Evolutionary conservation across 2,113 vertebrate species (phyloP).

Genomic region (Melanostigma gelatinosum): DNA sequence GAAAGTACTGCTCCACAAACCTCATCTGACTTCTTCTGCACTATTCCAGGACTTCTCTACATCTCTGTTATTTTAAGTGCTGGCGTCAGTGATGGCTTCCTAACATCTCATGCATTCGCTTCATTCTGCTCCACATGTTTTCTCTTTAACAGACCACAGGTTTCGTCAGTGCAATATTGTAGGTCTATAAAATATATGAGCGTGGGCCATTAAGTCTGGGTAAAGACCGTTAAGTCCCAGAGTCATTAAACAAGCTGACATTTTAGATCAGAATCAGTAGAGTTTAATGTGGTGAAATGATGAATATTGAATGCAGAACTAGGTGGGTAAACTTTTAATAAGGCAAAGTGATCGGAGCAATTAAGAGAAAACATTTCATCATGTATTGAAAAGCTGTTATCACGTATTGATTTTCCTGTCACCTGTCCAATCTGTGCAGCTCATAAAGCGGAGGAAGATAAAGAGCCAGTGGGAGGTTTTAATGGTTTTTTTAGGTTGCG

Average conservation of each 20-base stretch:
- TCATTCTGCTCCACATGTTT: conserved; percentile 23
- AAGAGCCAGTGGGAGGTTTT: conserved; percentile 36
- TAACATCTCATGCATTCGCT: conserved; percentile 6
- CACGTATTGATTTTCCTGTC: conserved; percentile 51
- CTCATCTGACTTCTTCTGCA: conserved; percentile 1
- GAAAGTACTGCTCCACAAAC: background rate
- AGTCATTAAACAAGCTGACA: conserved; percentile 62
- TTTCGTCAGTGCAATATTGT: conserved; percentile 39
- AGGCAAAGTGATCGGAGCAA: conserved; percentile 31
- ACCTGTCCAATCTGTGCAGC: conserved; percentile 17
- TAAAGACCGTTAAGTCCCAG: conserved; percentile 47
- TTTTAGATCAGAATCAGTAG: conserved; percentile 35
- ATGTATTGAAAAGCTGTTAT: conserved; percentile 45
- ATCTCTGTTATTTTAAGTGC: background rate
- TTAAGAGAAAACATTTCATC: conserved; percentile 34
- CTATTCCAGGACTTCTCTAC: background rate
- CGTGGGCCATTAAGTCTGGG: conserved; percentile 56
- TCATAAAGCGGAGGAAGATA: conserved; percentile 53
- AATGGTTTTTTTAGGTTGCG: conserved; percentile 44
- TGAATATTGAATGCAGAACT: background rate
- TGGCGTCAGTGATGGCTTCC: background rate
- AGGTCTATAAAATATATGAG: conserved; percentile 50
- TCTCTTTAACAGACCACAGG: conserved; percentile 47
- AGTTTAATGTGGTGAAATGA: conserved; percentile 39
- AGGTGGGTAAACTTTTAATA: conserved; percentile 31